phyloP scores from a whole-genome alignment of 2,888 invertebrate genomes.

The Cheilosia grossa region DNA sequence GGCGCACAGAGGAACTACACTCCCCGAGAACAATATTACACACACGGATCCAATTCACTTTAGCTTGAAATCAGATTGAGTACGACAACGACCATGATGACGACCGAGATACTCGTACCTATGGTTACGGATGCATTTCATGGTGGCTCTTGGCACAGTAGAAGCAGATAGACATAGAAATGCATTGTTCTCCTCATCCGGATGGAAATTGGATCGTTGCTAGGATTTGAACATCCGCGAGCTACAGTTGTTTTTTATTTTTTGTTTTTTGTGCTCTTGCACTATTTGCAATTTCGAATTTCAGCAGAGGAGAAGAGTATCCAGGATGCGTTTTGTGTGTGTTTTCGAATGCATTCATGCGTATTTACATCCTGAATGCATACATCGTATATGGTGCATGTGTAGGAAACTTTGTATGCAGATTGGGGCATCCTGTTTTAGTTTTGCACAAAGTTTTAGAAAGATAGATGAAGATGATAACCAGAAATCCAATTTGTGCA shows the following conservation, averaged over 20 bases:
- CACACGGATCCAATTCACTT: slow-evolving; percentile 70
- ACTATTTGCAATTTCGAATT: slow-evolving; percentile 36
- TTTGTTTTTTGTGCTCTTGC: slow-evolving; percentile 16
- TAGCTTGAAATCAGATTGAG: slow-evolving; percentile 63
- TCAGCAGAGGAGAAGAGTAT: slow-evolving; percentile 5
- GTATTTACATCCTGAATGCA: slow-evolving; percentile 60
- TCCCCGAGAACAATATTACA: slow-evolving; percentile 35
- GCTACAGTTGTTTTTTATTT: slow-evolving; percentile 12
- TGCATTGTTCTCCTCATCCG: slow-evolving; percentile 65
- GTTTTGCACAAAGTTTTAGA: slow-evolving; percentile 30
- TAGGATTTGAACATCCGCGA: slow-evolving; percentile 65
- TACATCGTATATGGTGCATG: slow-evolving; percentile 12
- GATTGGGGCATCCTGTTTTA: slow-evolving; percentile 48
- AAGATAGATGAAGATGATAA: slow-evolving; percentile 53
- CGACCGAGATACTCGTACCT: slow-evolving; percentile 17
- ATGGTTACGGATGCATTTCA: slow-evolving; percentile 56
- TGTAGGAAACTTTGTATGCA: slow-evolving; percentile 17
- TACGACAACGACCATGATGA: slow-evolving; percentile 50
- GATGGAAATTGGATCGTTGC: slow-evolving; percentile 69
- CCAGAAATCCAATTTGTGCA: slow-evolving; percentile 61
- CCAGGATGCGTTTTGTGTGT: slow-evolving; percentile 51
- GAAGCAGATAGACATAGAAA: background rate
- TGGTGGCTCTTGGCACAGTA: slow-evolving; percentile 22
- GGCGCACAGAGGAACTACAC: background rate
- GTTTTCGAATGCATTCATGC: slow-evolving; percentile 67